Evolutionary conservation across 2,113 vertebrate species (phyloP).

Genomic region (Trogon melanurus): DNA sequence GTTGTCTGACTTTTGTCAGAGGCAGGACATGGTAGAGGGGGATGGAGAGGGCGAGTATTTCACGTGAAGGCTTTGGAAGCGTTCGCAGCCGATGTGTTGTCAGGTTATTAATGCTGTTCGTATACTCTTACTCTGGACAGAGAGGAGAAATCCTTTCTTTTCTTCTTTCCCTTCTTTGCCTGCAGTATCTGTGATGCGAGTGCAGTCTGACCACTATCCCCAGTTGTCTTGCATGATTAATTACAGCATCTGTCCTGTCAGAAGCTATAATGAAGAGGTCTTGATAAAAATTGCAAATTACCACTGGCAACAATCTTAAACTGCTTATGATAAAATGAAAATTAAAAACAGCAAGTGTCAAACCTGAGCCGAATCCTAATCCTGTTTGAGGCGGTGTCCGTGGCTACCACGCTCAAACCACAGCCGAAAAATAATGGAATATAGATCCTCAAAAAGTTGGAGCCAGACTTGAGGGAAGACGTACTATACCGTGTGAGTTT

Average conservation of each 20-base stretch:
- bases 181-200: slow-evolving; percentile 71
- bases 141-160: slow-evolving; percentile 55
- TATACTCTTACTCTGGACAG: slow-evolving; percentile 52
- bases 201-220: slow-evolving; percentile 84
- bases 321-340: slow-evolving; percentile 99
- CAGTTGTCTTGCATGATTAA: slow-evolving; percentile 95
- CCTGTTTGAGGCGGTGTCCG: slow-evolving; percentile 73
- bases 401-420: slow-evolving; percentile 76
- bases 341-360: slow-evolving; percentile 96
- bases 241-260: slow-evolving; percentile 99
- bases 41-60: not conserved
- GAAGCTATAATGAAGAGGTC: slow-evolving; percentile 95
- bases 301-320: slow-evolving; percentile 97
- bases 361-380: slow-evolving; percentile 94
- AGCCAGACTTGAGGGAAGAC: slow-evolving; percentile 84
- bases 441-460: slow-evolving; percentile 80
- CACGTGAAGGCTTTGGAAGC: not conserved
- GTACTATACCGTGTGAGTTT: slow-evolving; percentile 79
- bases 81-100: not conserved
- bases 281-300: slow-evolving; percentile 98
- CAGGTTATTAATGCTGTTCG: not conserved
- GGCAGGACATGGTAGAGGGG: not conserved
- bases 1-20: not conserved
- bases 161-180: slow-evolving; percentile 12
- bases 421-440: slow-evolving; percentile 72